A percentile compares a stretch with the other conserved stretches of the same genome.
Evolutionary conservation across 2,888 invertebrate species (phyloP).

Genomic region (Mesochorus sp.): DNA sequence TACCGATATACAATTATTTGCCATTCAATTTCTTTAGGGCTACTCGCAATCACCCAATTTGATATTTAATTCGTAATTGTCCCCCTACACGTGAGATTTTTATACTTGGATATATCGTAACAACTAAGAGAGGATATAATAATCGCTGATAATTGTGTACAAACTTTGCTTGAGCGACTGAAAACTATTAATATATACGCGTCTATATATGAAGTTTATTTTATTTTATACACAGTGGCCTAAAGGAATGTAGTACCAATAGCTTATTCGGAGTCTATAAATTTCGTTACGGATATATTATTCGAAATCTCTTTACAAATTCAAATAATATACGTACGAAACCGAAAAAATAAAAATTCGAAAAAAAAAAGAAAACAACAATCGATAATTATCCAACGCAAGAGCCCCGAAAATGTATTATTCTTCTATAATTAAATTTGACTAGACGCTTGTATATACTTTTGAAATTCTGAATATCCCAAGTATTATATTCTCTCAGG

Average conservation of each 20-base stretch:
- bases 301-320: background rate
- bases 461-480: conserved; percentile 73
- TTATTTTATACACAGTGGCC: conserved; percentile 54
- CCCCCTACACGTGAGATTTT: conserved; percentile 32
- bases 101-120: conserved; percentile 34
- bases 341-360: background rate
- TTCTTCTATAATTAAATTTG: conserved; percentile 11
- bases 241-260: conserved; percentile 59
- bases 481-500: conserved; percentile 78
- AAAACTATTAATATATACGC: conserved; percentile 26
- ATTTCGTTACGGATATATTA: conserved; percentile 7
- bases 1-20: too few relatives aligned
- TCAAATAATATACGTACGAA: conserved; percentile 1
- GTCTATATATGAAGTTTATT: conserved; percentile 41
- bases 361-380: background rate
- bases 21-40: conserved; percentile 21
- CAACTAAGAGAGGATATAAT: conserved; percentile 21
- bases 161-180: conserved; percentile 39
- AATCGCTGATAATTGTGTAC: conserved; percentile 28
- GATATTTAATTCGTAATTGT: conserved; percentile 53
- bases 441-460: conserved; percentile 61
- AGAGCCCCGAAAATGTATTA: conserved; percentile 5
- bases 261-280: conserved; percentile 49
- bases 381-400: conserved; percentile 7
- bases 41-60: conserved; percentile 40